Base-by-base conservation (phyloP, 2,797 vertebrate genomes). In the Pseudotriccus pelzelni region DNA sequence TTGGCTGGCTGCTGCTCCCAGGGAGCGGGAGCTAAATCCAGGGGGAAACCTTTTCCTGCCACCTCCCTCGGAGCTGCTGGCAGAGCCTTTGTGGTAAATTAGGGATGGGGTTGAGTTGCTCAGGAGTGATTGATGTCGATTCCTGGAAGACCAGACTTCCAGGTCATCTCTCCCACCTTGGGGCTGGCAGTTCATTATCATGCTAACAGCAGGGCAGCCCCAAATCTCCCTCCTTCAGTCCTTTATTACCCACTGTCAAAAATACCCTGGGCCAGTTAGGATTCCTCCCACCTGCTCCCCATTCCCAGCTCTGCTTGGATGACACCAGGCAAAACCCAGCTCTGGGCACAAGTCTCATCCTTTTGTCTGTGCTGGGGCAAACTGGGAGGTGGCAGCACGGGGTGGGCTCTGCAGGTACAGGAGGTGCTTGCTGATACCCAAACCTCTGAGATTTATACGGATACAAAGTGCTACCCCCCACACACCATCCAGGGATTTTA, bases 271-370 rank as follows among this genome's bases (percentile, higher is more conserved):
- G 75, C 81, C 78, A 41, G 73, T 17, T 15, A 82, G 81, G 53
- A 5, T 87, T 83, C 80, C 74, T 88, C 77, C 85, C 97, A 97
- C 69, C 95, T 96, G 96, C 94, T 97, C 96, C 94, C 84, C 88
- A 15, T 18, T 59, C 27, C 90, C 88, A 94, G 55, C 30, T 55
- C 86, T 34, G 78, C 76, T 55, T 56, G 55, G 59, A 80, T 86
- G 87, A 68, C 30, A 4, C 30, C 3, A 7, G 84, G 55, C 24
- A 88, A 72, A 90, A 8, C 41, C 12, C 79, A 81, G 41, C 49
- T 34, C 1, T 0, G 63, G 62, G 62, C 37, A 8, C 11, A 0
- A 46, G 13, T 19, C 27, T 73, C 60, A 27, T 62, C 27, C 39
- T 77, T 78, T 16, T 12, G 53, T 80, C 41, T 9, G 34, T 19